A percentile compares a stretch with the other conserved stretches of the same genome.
phyloP scores from a whole-genome alignment of 2,113 vertebrate species.

The Riparia riparia region DNA sequence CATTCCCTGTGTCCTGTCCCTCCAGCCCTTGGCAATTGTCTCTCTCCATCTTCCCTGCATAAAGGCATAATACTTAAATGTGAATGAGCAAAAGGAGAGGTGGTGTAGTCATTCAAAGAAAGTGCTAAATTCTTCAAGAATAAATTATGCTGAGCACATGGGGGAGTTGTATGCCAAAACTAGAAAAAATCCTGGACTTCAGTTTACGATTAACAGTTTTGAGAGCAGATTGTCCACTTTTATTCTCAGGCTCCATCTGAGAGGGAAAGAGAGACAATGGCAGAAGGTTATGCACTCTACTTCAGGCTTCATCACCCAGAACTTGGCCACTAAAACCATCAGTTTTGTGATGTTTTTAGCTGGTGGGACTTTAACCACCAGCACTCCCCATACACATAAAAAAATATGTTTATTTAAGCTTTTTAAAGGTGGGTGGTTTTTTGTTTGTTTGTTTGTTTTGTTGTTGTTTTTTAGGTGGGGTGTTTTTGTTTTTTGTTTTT shows the following conservation, averaged over 20 bases:
- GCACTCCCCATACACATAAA: rapidly evolving
- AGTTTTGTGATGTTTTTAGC: too few species aligned
- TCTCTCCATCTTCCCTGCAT: not conserved
- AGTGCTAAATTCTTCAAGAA: not conserved
- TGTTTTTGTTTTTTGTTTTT: too few species aligned
- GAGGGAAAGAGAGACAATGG: not conserved
- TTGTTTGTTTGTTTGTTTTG: too few species aligned
- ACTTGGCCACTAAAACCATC: not conserved
- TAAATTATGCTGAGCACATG: rapidly evolving
- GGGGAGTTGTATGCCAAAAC: not conserved
- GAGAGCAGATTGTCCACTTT: rapidly evolving
- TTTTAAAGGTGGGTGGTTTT: not conserved
- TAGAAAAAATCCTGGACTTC: not conserved
- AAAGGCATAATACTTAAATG: not conserved
- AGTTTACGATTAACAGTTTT: not conserved
- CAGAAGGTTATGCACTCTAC: rapidly evolving
- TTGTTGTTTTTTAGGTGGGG: too few species aligned
- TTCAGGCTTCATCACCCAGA: not conserved
- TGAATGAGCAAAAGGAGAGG: not conserved
- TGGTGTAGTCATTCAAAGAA: rapidly evolving
- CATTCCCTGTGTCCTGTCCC: not conserved
- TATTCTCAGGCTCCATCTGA: not conserved
- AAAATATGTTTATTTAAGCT: not conserved
- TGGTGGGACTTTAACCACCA: not conserved
- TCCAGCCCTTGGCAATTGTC: rapidly evolving